phyloP scores from a whole-genome alignment of 2,113 vertebrate species.

The Furnarius figulus region DNA sequence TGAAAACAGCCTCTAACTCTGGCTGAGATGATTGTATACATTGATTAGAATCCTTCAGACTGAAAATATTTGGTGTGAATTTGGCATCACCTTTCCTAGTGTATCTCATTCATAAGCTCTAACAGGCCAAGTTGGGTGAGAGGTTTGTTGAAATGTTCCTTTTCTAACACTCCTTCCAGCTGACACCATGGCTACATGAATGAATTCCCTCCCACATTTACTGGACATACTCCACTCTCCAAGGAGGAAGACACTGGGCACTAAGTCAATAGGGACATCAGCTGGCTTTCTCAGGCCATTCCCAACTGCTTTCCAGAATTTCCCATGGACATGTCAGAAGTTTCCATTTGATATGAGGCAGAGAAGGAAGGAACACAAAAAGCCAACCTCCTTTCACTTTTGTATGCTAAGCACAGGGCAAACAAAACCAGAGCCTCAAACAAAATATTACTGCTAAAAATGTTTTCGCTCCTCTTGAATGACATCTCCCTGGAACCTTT shows the following conservation, averaged over 20 bases:
- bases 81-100: background rate
- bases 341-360: fast-evolving
- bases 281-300: background rate
- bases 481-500: background rate
- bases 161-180: background rate
- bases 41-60: background rate
- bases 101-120: background rate
- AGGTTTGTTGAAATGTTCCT: background rate
- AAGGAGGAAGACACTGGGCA: background rate
- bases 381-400: background rate
- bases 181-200: background rate
- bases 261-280: background rate
- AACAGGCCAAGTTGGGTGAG: background rate
- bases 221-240: background rate
- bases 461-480: background rate
- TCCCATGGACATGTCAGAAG: background rate
- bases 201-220: background rate
- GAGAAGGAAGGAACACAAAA: background rate
- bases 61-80: background rate
- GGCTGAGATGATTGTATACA: background rate
- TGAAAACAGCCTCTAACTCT: background rate
- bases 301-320: background rate
- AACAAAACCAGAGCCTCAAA: background rate
- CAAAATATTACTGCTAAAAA: background rate
- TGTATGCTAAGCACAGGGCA: background rate